These are phyloP conservation scores for Drosophila arizonae DNA, from an alignment of 1,140 invertebrate species.

Conservation along the genomic window DNA sequence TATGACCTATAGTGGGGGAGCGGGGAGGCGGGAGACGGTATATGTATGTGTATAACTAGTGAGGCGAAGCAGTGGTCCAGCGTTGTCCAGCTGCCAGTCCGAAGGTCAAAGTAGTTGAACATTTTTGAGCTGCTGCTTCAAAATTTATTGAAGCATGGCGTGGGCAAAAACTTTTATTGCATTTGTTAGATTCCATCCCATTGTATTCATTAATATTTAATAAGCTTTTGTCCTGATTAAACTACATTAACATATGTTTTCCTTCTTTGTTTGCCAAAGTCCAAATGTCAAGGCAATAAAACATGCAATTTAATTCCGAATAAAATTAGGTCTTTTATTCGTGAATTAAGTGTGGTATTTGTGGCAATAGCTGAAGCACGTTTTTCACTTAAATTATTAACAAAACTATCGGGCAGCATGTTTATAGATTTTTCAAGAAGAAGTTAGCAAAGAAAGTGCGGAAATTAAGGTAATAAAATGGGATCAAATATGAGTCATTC, in stretches of 20 bases:
- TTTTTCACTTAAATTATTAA: too few species aligned
- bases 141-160: constrained; percentile 58
- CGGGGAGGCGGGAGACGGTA: not conserved
- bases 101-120: constrained; percentile 76
- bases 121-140: constrained; percentile 56
- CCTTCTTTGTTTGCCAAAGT: not conserved
- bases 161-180: constrained; percentile 47
- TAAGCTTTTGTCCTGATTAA: constrained; percentile 48
- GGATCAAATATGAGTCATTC: too few species aligned
- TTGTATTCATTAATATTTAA: constrained; percentile 68
- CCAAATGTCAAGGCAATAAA: not conserved
- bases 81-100: constrained; percentile 23
- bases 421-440: too few species aligned
- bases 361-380: too few species aligned
- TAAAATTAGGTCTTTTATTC: not conserved
- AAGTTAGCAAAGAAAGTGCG: too few species aligned
- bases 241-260: constrained; percentile 11
- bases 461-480: too few species aligned
- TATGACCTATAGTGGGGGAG: constrained; percentile 33
- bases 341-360: too few species aligned
- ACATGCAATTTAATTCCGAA: not conserved
- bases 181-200: constrained; percentile 45
- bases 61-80: not conserved
- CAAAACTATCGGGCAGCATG: too few species aligned
- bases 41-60: not conserved